phyloP scores from a whole-genome alignment of 2,797 vertebrate species.

The Halcyon leucocephala region DNA sequence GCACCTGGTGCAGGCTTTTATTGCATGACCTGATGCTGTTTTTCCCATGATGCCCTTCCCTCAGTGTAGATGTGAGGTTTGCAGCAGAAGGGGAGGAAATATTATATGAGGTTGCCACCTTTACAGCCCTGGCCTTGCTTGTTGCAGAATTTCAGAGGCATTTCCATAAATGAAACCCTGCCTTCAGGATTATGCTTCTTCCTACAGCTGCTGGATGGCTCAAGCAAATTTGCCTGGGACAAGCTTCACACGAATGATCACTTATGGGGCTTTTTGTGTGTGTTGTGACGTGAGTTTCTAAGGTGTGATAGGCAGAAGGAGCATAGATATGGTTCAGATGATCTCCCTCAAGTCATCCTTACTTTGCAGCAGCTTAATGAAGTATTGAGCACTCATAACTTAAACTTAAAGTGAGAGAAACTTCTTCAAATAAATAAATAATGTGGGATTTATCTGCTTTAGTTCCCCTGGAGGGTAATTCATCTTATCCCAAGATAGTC shows the following conservation, averaged over 20 bases:
- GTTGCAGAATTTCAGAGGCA: neutral
- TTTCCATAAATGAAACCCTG: neutral
- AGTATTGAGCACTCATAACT: neutral
- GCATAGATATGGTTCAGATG: too few relatives aligned
- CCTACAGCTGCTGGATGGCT: neutral
- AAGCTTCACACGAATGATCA: neutral
- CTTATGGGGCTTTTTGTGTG: neutral
- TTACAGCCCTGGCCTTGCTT: rapidly evolving
- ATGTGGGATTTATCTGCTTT: neutral
- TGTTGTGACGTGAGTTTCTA: neutral
- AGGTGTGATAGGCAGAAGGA: neutral
- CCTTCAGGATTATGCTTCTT: neutral
- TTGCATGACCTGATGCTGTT: neutral
- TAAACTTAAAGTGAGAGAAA: neutral
- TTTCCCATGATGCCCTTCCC: neutral
- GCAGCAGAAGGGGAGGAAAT: neutral
- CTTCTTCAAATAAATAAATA: neutral
- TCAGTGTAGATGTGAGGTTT: neutral
- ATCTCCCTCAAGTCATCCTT: neutral
- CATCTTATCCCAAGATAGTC: neutral
- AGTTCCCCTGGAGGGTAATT: neutral
- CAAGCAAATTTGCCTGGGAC: neutral
- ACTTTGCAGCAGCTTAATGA: neutral
- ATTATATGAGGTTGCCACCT: neutral
- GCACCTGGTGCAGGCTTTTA: neutral